phyloP scores from a whole-genome alignment of 2,797 vertebrate genomes.

The Pelobates cultripes region DNA sequence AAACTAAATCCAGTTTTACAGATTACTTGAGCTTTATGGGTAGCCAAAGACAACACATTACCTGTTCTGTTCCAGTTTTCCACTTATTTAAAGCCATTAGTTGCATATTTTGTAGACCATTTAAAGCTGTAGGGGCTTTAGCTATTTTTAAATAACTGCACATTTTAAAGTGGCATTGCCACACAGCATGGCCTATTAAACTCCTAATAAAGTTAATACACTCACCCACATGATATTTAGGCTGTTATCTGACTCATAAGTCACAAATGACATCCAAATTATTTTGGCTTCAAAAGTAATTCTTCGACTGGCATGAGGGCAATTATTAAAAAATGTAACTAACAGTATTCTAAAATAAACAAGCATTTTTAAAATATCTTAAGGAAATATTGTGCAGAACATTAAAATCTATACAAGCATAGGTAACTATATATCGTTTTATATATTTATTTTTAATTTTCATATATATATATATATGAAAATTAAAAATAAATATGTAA shows the following conservation, averaged over 20 bases:
- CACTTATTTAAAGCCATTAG: conserved; percentile 53
- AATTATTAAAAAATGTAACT: conserved; percentile 30
- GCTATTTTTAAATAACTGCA: conserved; percentile 37
- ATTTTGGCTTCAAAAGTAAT: conserved; percentile 34
- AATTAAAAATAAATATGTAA: too few relatives aligned
- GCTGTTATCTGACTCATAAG: conserved; percentile 44
- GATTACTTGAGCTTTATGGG: conserved; percentile 43
- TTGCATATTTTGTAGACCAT: conserved; percentile 43
- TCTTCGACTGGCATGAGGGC: conserved; percentile 30
- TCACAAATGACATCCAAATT: conserved; percentile 43
- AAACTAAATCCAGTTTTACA: conserved; percentile 50
- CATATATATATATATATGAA: too few relatives aligned
- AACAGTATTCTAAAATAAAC: conserved; percentile 25
- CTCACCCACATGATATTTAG: conserved; percentile 29
- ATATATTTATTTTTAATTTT: too few relatives aligned
- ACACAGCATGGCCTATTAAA: conserved; percentile 53
- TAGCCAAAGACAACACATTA: conserved; percentile 56
- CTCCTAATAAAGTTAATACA: conserved; percentile 49
- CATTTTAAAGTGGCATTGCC: conserved; percentile 30
- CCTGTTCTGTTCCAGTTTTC: conserved; percentile 47
- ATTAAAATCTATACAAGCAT: too few relatives aligned
- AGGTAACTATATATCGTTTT: too few relatives aligned
- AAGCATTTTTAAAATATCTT: background rate
- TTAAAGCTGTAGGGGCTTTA: conserved; percentile 47
- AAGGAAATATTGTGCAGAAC: background rate